Evolutionary conservation across 2,888 invertebrate species (phyloP), one percentile per base, ranked within the genome.

Genomic region (Venusia cambrica): DNA sequence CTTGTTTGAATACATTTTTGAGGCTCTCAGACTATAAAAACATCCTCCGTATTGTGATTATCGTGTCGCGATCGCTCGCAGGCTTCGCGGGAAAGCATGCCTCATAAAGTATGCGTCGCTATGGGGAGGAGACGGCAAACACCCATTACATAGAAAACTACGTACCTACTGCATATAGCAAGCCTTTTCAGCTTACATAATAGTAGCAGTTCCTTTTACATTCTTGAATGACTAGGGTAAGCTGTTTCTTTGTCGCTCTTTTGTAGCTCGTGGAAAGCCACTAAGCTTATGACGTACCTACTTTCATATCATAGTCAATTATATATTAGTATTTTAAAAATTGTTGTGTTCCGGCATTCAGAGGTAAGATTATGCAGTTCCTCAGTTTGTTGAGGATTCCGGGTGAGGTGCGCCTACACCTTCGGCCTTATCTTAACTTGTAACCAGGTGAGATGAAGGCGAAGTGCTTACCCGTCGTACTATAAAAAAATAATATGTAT

Each of bases 51-150:
- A 48, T 55, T 57, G 64, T 62, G 74, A 73, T 78, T 75, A 74
- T 77, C 70, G 63, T 72, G 70, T 62, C 59, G 54, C 62, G 57
- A 72, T 72, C 63, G 65, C 62, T 64, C 45, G 56, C 51, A 60
- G 65, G 65, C 59, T 58, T 45, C 54, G 35, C 51, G 59, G 44
- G 54, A 60, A 62, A 61, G 64, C 51, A 46, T 36, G 47, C 42
- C 54, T 54, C 56, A 62, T 65, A 62, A 65, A 63, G 51, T 54
- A 60, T 58, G 55, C 57, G 39, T 54, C 48, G 52, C 56, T 58
- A 57, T 51, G 54, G 54, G 54, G 49, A 54, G 57, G 55, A 56
- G 63, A 63, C 59, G 54, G 62, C 58, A 58, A 62, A 62, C 59
- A 62, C 48, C 51, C 53, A 63, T 62, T 59, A 54, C 39, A 26